Conservation (phyloP, 2,888 invertebrate genomes). For the Platypus cylindrus region DNA sequence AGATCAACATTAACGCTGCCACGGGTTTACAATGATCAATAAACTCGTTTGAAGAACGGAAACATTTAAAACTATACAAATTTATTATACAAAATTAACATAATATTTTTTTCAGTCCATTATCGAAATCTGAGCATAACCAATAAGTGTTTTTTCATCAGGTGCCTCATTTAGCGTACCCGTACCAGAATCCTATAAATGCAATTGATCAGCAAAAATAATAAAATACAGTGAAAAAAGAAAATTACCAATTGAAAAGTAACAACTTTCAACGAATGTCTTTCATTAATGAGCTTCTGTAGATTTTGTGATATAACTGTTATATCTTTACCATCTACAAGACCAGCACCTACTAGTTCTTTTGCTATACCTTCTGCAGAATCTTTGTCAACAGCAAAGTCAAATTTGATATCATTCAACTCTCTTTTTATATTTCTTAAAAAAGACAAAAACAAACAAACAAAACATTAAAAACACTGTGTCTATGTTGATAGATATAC, state of each 20-base stretch:
- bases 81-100: conserved; percentile 10
- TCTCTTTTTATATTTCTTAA: conserved; percentile 75
- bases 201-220: background rate
- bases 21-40: conserved; percentile 26
- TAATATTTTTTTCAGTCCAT: conserved; percentile 50
- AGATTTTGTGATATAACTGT: conserved; percentile 86
- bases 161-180: conserved; percentile 65
- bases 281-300: conserved; percentile 74
- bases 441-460: conserved; percentile 9
- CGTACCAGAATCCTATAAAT: conserved; percentile 49
- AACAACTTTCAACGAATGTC: conserved; percentile 53
- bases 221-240: background rate
- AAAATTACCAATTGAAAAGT: conserved; percentile 74
- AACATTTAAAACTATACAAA: conserved; percentile 15
- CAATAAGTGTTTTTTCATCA: conserved; percentile 90
- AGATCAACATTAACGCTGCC: too few species aligned
- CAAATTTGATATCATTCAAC: conserved; percentile 95
- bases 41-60: conserved; percentile 24
- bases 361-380: conserved; percentile 85
- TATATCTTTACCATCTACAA: conserved; percentile 86
- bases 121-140: conserved; percentile 95
- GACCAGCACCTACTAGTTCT: conserved; percentile 88
- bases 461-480: too few species aligned
- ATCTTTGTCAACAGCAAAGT: conserved; percentile 83
- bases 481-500: too few species aligned